These are phyloP conservation scores for crab-eating macaque (Macaca fascicularis) DNA, from an alignment of 2,113 vertebrate genomes.

Conservation along the genomic window T2T-MFA8v1.1 NC_088389.1:124922501-124923000, in stretches of 20 bases:
- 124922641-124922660: not conserved
- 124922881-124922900: not conserved
- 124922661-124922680: not conserved
- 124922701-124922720: not conserved
- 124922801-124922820: not conserved
- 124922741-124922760: not conserved
- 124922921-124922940: not conserved
- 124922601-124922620: not conserved
- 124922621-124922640: not conserved
- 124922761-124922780: not conserved
- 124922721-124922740: not conserved
- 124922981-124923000: no score
- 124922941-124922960: not conserved
- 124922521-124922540: not conserved
- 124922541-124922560: fast-evolving
- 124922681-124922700: not conserved
- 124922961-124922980: not conserved
- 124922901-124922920: not conserved
- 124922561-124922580: not conserved
- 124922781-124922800: not conserved
- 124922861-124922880: not conserved
- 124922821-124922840: not conserved
- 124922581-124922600: not conserved
- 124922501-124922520: not conserved
- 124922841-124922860: not conserved